phyloP scores from a whole-genome alignment of 2,888 invertebrate species.

The Deladenus siricidicola region DNA sequence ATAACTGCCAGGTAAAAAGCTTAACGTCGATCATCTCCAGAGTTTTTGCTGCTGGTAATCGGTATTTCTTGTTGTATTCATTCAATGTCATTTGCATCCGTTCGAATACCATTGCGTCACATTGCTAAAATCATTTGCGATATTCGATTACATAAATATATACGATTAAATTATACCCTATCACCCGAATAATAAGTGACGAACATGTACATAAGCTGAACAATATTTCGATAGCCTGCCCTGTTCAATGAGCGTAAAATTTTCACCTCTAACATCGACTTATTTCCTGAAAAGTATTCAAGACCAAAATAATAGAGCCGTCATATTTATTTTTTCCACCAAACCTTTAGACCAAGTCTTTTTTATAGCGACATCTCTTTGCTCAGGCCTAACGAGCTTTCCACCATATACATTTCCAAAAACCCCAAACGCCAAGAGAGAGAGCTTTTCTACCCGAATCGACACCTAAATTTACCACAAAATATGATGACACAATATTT shows the following conservation, averaged over 20 bases:
- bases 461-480: background rate
- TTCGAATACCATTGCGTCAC: conserved; percentile 6
- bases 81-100: conserved; percentile 1
- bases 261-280: background rate
- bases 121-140: background rate
- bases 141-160: background rate
- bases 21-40: conserved; percentile 35
- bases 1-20: conserved; percentile 44
- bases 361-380: background rate
- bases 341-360: background rate
- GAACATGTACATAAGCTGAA: conserved; percentile 3
- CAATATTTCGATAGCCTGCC: background rate
- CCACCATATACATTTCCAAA: background rate
- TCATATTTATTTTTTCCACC: background rate
- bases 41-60: background rate
- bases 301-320: background rate
- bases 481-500: no score
- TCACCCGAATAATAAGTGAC: background rate
- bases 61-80: conserved; percentile 18
- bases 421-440: background rate
- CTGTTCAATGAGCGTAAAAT: background rate
- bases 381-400: background rate
- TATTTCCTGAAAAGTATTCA: background rate
- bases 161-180: background rate
- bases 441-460: background rate